Evolutionary conservation across 2,797 vertebrate genomes (phyloP).

Genomic region (Galaxias olidus): DNA sequence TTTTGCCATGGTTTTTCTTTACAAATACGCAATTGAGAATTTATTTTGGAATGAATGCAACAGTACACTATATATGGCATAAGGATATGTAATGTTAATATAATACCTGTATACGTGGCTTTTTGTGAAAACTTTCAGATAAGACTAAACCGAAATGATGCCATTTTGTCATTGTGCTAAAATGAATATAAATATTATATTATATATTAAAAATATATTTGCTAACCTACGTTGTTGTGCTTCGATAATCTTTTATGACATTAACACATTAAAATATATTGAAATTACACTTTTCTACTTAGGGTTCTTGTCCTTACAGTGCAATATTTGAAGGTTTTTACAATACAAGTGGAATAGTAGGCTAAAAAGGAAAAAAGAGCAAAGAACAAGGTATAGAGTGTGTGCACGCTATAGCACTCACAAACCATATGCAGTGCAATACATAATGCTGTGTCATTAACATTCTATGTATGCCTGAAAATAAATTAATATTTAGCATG

Average conservation of each 20-base stretch:
- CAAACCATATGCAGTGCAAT: too few relatives aligned
- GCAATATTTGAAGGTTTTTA: too few relatives aligned
- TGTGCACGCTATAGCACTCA: too few relatives aligned
- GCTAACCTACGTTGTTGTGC: slow-evolving; percentile 67
- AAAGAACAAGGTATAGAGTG: too few relatives aligned
- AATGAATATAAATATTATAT: slow-evolving; percentile 79
- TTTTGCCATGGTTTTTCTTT: slow-evolving; percentile 47
- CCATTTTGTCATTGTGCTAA: slow-evolving; percentile 82
- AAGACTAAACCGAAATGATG: slow-evolving; percentile 76
- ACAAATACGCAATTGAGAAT: slow-evolving; percentile 27
- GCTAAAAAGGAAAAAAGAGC: too few relatives aligned
- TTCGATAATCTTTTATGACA: slow-evolving; percentile 18
- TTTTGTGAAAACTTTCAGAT: slow-evolving; percentile 76
- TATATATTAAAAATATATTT: slow-evolving; percentile 86
- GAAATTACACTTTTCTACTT: background rate
- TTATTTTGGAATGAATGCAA: slow-evolving; percentile 57
- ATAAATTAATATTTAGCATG: too few relatives aligned
- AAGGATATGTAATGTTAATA: slow-evolving; percentile 48
- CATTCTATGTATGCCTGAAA: too few relatives aligned
- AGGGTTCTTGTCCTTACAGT: background rate
- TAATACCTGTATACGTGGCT: slow-evolving; percentile 55
- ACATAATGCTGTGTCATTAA: too few relatives aligned
- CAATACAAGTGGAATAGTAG: too few relatives aligned
- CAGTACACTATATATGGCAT: slow-evolving; percentile 37
- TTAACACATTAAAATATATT: background rate